A percentile compares a stretch with the other conserved stretches of the same genome.
These are phyloP conservation scores for Odontamblyopus lacepedii DNA, from an alignment of 2,797 vertebrate species.

Conservation along the genomic window DNA sequence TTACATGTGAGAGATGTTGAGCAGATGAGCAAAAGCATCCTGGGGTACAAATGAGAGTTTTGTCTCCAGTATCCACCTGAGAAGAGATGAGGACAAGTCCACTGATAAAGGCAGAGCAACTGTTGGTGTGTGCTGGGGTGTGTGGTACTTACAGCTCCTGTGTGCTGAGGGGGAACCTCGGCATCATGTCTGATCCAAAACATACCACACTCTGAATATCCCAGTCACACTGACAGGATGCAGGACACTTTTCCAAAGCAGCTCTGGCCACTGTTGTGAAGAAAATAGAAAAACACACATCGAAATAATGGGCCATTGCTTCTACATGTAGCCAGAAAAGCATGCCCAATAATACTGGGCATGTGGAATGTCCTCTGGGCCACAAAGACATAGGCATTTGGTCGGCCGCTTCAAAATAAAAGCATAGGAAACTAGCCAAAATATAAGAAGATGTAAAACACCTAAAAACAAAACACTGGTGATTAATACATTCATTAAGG, in stretches of 20 bases:
- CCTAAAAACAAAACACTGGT: background rate
- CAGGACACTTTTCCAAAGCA: slow-evolving; percentile 48
- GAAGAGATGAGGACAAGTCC: slow-evolving; percentile 18
- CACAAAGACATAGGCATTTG: background rate
- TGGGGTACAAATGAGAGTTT: slow-evolving; percentile 49
- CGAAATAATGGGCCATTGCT: background rate
- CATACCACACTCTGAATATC: slow-evolving; percentile 78
- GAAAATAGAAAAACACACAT: slow-evolving; percentile 13
- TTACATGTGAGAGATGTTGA: slow-evolving; percentile 64
- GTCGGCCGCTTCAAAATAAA: slow-evolving; percentile 8
- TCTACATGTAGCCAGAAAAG: background rate
- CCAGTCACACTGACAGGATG: slow-evolving; percentile 79
- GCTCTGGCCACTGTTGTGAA: background rate
- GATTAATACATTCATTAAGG: background rate
- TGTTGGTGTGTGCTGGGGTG: background rate
- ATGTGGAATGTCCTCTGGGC: background rate
- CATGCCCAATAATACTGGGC: background rate
- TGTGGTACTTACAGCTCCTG: slow-evolving; percentile 84
- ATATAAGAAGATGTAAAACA: background rate
- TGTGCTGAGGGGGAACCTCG: slow-evolving; percentile 76
- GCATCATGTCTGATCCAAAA: slow-evolving; percentile 74
- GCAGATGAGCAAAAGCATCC: slow-evolving; percentile 48
- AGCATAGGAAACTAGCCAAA: background rate
- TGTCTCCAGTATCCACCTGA: slow-evolving; percentile 57
- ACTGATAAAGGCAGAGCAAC: background rate